phyloP scores from a whole-genome alignment of 2,797 vertebrate genomes.

The Limosa lapponica region DNA sequence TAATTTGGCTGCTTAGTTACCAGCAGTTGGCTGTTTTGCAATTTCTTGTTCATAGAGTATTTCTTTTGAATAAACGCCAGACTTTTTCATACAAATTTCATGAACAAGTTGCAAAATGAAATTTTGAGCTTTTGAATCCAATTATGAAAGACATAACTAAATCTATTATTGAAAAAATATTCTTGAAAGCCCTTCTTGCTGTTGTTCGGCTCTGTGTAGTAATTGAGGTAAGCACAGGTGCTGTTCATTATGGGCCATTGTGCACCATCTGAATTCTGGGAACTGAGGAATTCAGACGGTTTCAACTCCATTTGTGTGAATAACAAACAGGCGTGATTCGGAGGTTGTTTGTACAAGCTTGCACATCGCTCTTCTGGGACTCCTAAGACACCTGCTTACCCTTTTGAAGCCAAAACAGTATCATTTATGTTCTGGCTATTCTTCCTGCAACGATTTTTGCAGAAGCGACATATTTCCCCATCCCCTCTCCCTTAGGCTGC shows the following conservation, averaged over 20 bases:
- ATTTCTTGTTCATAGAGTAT: slow-evolving; percentile 77
- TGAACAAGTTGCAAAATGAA: slow-evolving; percentile 82
- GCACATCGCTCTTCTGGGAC: slow-evolving; percentile 79
- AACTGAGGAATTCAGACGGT: slow-evolving; percentile 76
- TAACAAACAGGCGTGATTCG: slow-evolving; percentile 83
- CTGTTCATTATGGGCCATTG: slow-evolving; percentile 84
- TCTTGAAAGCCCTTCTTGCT: slow-evolving; percentile 76
- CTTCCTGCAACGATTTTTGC: slow-evolving; percentile 64
- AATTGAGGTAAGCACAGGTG: slow-evolving; percentile 86
- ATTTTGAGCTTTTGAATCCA: slow-evolving; percentile 83
- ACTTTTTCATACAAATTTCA: slow-evolving; percentile 79
- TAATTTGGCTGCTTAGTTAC: slow-evolving; percentile 83
- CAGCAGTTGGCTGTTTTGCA: slow-evolving; percentile 78
- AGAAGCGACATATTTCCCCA: slow-evolving; percentile 67
- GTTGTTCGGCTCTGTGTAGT: slow-evolving; percentile 70
- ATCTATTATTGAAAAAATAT: slow-evolving; percentile 79
- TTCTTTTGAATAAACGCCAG: slow-evolving; percentile 82
- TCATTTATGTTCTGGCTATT: slow-evolving; percentile 74
- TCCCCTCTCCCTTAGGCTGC: slow-evolving; percentile 41
- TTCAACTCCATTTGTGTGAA: slow-evolving; percentile 77
- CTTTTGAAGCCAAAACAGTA: slow-evolving; percentile 79
- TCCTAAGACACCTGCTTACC: slow-evolving; percentile 82
- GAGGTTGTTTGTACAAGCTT: slow-evolving; percentile 80
- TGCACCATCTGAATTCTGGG: slow-evolving; percentile 80
- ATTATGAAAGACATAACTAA: slow-evolving; percentile 81